phyloP scores from a whole-genome alignment of 2,797 vertebrate genomes.

The Carapus acus region DNA sequence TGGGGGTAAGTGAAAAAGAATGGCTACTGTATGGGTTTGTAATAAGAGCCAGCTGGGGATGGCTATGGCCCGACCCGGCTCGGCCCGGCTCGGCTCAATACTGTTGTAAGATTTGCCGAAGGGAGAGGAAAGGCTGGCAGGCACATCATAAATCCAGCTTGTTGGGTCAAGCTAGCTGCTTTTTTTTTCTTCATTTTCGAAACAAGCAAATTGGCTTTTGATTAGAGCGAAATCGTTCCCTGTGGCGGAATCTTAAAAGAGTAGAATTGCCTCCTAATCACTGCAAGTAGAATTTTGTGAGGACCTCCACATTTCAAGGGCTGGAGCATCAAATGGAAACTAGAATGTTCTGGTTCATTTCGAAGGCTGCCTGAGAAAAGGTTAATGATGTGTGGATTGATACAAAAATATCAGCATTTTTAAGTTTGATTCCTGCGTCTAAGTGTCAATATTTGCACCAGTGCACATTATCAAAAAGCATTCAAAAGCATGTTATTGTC shows the following conservation, averaged over 20 bases:
- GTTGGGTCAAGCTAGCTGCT: slow-evolving; percentile 56
- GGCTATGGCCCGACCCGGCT: too few relatives aligned
- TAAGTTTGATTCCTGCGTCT: too few relatives aligned
- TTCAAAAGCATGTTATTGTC: too few relatives aligned
- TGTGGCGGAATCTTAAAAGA: slow-evolving; percentile 21
- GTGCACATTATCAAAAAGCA: too few relatives aligned
- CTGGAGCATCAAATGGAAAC: too few relatives aligned
- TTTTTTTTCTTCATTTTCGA: slow-evolving; percentile 35
- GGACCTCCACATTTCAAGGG: too few relatives aligned
- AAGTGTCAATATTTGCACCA: too few relatives aligned
- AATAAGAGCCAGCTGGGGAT: slow-evolving; percentile 93
- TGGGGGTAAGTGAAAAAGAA: slow-evolving; percentile 87
- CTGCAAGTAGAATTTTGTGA: too few relatives aligned
- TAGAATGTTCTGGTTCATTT: too few relatives aligned
- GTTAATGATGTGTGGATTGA: too few relatives aligned
- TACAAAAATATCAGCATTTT: too few relatives aligned
- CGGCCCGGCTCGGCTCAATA: slow-evolving; percentile 45
- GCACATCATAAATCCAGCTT: slow-evolving; percentile 68
- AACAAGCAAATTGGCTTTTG: slow-evolving; percentile 62
- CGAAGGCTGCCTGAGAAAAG: too few relatives aligned
- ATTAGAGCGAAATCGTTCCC: slow-evolving; percentile 42
- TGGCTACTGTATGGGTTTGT: slow-evolving; percentile 82
- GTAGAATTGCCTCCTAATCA: slow-evolving; percentile 11
- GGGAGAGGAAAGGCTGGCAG: slow-evolving; percentile 65
- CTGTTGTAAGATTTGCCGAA: slow-evolving; percentile 59